Conservation (phyloP, 2,797 vertebrate genomes). For the Syncerus caffer region DNA sequence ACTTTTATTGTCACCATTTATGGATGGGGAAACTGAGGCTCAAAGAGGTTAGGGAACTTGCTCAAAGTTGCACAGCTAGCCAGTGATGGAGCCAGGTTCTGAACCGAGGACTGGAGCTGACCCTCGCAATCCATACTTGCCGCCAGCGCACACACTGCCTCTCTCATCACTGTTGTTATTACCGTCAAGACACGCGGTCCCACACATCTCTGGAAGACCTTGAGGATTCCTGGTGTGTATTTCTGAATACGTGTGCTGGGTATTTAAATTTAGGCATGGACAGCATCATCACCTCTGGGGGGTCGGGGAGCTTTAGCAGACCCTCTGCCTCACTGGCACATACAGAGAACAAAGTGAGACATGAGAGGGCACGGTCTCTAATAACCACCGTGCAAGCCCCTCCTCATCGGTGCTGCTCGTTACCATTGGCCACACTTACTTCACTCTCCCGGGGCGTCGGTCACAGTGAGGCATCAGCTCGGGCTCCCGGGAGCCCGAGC, state of each 20-base stretch:
- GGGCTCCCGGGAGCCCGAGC: neutral
- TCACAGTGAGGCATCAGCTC: neutral
- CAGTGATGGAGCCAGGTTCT: rapidly evolving
- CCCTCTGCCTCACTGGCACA: neutral
- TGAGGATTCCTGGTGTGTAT: neutral
- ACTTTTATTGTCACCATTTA: neutral
- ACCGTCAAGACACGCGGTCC: neutral
- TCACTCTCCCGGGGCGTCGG: neutral
- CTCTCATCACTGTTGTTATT: neutral
- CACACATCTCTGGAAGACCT: neutral
- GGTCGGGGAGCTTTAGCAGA: neutral
- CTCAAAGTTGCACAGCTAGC: neutral
- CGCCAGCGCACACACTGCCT: no score
- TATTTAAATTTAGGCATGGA: neutral
- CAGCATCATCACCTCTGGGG: neutral
- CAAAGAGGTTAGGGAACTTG: neutral
- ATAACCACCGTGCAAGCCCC: neutral
- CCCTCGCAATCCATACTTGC: rapidly evolving
- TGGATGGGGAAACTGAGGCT: neutral
- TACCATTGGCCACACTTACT: neutral
- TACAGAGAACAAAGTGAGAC: neutral
- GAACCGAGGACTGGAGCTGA: no score
- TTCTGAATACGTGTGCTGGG: neutral
- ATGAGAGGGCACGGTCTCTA: neutral
- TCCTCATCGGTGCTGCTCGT: neutral